Base-by-base conservation (phyloP, 2,888 invertebrate species). In the Arge pagana region DNA sequence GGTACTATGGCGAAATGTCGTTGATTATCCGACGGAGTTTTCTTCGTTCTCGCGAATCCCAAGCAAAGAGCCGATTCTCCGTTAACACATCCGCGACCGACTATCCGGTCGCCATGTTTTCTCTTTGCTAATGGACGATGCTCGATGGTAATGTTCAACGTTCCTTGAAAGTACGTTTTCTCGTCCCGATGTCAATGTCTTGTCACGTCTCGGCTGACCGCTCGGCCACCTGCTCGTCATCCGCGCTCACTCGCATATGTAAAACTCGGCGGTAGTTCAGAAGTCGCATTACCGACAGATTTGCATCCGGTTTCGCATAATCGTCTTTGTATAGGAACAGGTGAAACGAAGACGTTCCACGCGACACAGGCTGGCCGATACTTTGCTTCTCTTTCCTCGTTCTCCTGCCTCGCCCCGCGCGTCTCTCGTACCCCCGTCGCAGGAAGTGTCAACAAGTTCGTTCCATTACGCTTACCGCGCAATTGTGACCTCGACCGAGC, bases 181-280 rank as follows among this genome's bases (percentile, higher is more conserved):
- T n/a, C n/a, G n/a, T 15, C 15, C 69, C 74, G 74, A 75, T 75
- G 74, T 74, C 69, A 63, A 74, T 74, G 68, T 70, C 75, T 74
- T 74, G 76, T 74, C 67, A 62, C 70, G 71, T 74, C 66, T 68
- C 68, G 70, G 70, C 66, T 70, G 68, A 45, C 5, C 19, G 69
- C 55, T 65, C 68, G 69, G 64, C 66, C 74, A 74, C 73, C 74
- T 73, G 74, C 68, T 31, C 15, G 45, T 45, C 24, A n/a, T n/a
- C n/a, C n/a, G n/a, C n/a, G n/a, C n/a, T n/a, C n/a, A n/a, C n/a
- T n/a, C n/a, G n/a, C n/a, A n/a, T n/a, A n/a, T n/a, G n/a, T n/a
- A n/a, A n/a, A n/a, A n/a, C n/a, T n/a, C n/a, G n/a, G 8, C 13
- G 5, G 24, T 40, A 3, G 11, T 16, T 7, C 2, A 39, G 13